Percentiles rank a stretch among this genome's conserved stretches.
phyloP scores from a whole-genome alignment of 37 sponge, comb jelly and placozoan species.

The Crambe crambe region DNA sequence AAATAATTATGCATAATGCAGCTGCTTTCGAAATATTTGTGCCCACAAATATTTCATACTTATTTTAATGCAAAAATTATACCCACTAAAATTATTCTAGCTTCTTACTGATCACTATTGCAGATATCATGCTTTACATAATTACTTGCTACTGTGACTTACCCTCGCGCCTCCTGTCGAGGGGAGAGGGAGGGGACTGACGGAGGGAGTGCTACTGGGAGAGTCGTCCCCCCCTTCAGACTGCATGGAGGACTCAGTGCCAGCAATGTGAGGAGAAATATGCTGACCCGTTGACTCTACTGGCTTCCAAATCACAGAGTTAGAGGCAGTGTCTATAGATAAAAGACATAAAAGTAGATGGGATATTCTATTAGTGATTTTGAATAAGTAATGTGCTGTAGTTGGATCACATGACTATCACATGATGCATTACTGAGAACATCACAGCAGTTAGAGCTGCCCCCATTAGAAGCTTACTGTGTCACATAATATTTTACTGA shows the following conservation, averaged over 20 bases:
- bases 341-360: background rate
- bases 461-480: too few relatives aligned
- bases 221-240: conserved; percentile 19
- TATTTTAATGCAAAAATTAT: too few relatives aligned
- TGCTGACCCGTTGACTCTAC: conserved; percentile 10
- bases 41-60: background rate
- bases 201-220: conserved; percentile 9
- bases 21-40: too few relatives aligned
- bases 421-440: too few relatives aligned
- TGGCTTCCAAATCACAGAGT: conserved; percentile 8
- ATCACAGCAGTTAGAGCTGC: too few relatives aligned
- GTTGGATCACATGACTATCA: too few relatives aligned
- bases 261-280: background rate
- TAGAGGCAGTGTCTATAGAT: background rate
- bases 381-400: too few relatives aligned
- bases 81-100: too few relatives aligned
- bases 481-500: too few relatives aligned
- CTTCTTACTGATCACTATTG: background rate
- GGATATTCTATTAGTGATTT: too few relatives aligned
- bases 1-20: too few relatives aligned
- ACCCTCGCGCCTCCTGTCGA: conserved; percentile 8
- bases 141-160: too few relatives aligned
- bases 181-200: conserved; percentile 7
- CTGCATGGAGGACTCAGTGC: conserved; percentile 3
- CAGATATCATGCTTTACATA: background rate